Base-by-base conservation (phyloP, 2,888 invertebrate genomes). In the Ctenicera cuprea region DNA sequence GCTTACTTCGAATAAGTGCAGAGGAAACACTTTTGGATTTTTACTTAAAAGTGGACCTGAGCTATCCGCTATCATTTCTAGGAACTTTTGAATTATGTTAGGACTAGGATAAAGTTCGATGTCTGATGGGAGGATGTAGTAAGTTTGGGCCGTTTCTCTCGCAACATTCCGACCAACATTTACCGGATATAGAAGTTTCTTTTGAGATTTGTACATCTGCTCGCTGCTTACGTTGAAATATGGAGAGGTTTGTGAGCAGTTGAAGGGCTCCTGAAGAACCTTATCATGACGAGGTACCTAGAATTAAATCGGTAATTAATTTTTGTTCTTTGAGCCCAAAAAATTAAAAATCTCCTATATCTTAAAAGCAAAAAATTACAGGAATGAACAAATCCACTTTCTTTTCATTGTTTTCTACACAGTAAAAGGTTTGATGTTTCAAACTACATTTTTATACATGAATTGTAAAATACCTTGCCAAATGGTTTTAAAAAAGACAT, bases 151-250 rank as follows among this genome's bases (percentile, higher is more conserved):
- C 33, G 92, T 90, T 81, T 95, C 95, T 54, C 97, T 89, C 0
- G 97, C 97, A n/a, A 96, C 90, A 86, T 97, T 97, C 33, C 97
- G 90, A 0, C 95, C 96, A 9, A 96, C 95, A 86, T 97, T 97
- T 70, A 97, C 95, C 1, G 97, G 97, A 85, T 97, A 97, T 20
- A 95, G 87, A 9, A 97, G 89, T 82, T 93, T 94, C 85, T 95
- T 95, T 81, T 93, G 91, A 63, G 91, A 91, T 88, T 94, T 95
- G 87, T 95, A 95, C 82, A 95, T 91, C 74, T 91, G 90, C 0
- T 91, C 90, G 0, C 89, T 87, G 76, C 91, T 90, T 43, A 92
- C 89, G 81, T 92, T 92, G 59, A 88, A 85, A 88, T 92, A 95
- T 0, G 95, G 95, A 4, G 94, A 90, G 8, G 89, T 87, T 59